Conservation (phyloP, 2,888 invertebrate genomes). For the Rhaphigaster nebulosa region DNA sequence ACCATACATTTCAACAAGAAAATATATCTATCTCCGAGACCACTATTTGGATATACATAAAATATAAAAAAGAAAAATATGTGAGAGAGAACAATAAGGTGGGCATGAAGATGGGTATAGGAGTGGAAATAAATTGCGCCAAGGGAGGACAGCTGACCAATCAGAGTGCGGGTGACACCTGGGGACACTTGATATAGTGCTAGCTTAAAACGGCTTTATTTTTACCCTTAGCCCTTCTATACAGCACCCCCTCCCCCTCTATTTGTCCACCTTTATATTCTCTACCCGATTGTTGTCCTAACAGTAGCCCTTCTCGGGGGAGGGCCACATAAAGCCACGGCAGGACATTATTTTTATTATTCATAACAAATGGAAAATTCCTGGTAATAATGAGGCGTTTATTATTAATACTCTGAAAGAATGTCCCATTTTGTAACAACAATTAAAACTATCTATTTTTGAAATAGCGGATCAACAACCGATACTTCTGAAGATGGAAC, state of each 20-base stretch:
- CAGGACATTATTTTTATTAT: neutral
- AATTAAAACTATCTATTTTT: too few species aligned
- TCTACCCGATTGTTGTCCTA: neutral
- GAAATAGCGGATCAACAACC: too few species aligned
- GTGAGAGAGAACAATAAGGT: neutral
- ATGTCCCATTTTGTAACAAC: too few species aligned
- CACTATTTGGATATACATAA: too few species aligned
- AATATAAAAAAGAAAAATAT: neutral
- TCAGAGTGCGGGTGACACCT: constrained; percentile 10
- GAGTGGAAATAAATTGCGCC: neutral
- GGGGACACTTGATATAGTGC: neutral
- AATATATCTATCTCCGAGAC: too few species aligned
- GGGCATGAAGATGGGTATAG: neutral
- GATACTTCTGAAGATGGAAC: too few species aligned
- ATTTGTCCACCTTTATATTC: neutral
- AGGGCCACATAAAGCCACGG: neutral
- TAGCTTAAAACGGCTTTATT: constrained; percentile 6
- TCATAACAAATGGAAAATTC: too few species aligned
- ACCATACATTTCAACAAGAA: too few species aligned
- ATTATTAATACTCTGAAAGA: too few species aligned
- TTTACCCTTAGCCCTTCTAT: neutral
- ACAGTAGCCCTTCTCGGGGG: neutral
- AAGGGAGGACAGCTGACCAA: neutral
- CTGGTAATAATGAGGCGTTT: too few species aligned
- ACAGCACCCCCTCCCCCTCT: neutral